phyloP scores from a whole-genome alignment of 2,113 vertebrate genomes.

The Ciconia boyciana region DNA sequence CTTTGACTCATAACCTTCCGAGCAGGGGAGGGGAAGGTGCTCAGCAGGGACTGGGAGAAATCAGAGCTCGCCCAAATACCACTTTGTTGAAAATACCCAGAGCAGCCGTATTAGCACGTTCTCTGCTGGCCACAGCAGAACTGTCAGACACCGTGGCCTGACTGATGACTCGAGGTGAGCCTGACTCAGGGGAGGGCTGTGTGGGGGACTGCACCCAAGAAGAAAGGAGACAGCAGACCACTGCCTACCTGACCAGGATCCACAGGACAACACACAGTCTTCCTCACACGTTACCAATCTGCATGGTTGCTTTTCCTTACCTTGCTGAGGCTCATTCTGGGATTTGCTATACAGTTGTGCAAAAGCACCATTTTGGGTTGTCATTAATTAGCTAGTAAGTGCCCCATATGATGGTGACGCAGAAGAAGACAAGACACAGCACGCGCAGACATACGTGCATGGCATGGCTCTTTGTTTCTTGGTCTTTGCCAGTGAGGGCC shows the following conservation, averaged over 20 bases:
- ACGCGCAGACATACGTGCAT: accelerated
- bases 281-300: no score
- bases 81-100: neutral
- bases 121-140: neutral
- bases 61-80: no score
- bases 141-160: no score
- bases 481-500: neutral
- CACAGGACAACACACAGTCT: neutral
- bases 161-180: no score
- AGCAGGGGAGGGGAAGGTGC: neutral
- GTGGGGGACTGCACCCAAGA: neutral
- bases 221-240: neutral
- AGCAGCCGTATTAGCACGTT: neutral
- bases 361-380: neutral
- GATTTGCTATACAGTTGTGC: neutral
- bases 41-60: neutral
- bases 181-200: no score
- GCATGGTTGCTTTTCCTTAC: neutral
- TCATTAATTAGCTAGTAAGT: neutral
- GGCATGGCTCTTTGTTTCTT: neutral
- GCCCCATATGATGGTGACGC: neutral
- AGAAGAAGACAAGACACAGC: neutral
- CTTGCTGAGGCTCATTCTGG: neutral
- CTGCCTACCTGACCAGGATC: no score
- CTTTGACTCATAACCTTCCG: neutral